Conservation (phyloP, 1,140 invertebrate genomes). For the Atopsyche davidsoni region DNA sequence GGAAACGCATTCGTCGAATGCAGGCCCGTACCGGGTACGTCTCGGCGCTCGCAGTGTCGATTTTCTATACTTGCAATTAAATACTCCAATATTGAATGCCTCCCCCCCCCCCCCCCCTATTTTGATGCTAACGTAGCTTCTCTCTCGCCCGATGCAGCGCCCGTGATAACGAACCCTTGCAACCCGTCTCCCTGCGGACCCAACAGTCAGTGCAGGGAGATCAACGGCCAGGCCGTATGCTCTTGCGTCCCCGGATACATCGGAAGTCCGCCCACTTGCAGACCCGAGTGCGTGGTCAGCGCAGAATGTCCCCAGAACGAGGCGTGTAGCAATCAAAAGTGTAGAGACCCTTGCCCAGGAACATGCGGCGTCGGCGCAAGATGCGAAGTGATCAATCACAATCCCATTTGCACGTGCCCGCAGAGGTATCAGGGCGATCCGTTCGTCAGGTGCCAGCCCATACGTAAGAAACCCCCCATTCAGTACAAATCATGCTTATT, state of each 20-base stretch:
- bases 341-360: conserved; percentile 58
- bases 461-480: conserved; percentile 41
- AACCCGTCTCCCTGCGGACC: conserved; percentile 57
- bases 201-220: conserved; percentile 56
- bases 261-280: conserved; percentile 58
- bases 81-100: conserved; percentile 27
- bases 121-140: not conserved
- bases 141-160: conserved; percentile 19
- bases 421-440: conserved; percentile 56
- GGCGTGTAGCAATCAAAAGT: conserved; percentile 58
- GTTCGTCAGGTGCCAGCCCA: conserved; percentile 49
- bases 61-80: not conserved
- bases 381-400: conserved; percentile 57
- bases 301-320: conserved; percentile 57
- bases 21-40: conserved; percentile 35
- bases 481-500: conserved; percentile 28
- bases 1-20: conserved; percentile 62
- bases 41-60: not conserved
- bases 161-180: conserved; percentile 46
- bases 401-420: conserved; percentile 56
- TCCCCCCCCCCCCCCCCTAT: conserved; percentile 21
- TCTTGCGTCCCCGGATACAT: conserved; percentile 56
- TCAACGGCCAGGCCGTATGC: conserved; percentile 52
- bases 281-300: conserved; percentile 57
- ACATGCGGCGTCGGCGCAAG: conserved; percentile 56